Base-by-base conservation (phyloP, 2,113 vertebrate species). In the Rhombomys opimus region DNA sequence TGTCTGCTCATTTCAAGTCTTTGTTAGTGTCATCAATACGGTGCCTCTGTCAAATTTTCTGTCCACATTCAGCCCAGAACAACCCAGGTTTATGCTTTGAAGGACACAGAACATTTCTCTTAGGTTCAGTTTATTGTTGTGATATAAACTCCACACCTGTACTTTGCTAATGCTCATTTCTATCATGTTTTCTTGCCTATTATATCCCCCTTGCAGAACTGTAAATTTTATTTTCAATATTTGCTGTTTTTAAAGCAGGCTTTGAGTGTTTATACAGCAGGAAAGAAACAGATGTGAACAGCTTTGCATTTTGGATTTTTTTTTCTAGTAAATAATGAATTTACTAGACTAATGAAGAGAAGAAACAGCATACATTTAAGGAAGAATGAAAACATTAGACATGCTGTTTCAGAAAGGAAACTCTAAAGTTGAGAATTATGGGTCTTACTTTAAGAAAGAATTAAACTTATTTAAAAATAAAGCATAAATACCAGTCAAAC, bases 211-310 rank as follows among this genome's bases (percentile, higher is more conserved):
- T 81, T 86, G 72, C 0, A 80, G 76, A 85, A 80, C 32, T 93
- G 67, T 46, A 94, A 27, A 25, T 96, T 78, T 52, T 27, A n/a
- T 65, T 95, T 93, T 93, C 15, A 76, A 80, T 72, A 67, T 85
- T 46, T 46, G 46, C 46, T 46, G 46, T 46, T 86, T 92, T 35
- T 90, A 18, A 75, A 73, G 32, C 50, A n/a, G 41, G 18, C 27
- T 88, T 87, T 30, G 72, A 82, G 13, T 61, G 32, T 22, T 54
- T 77, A 27, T 84, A 87, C 27, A 78, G 15, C 95, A 92, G 25
- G 38, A 7, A 82, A 87, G 50, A 93, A 67, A 10, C 5, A 89
- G 85, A 93, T 0, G 12, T 97, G 38, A 61, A 35, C 95, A 81
- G 87, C n/a, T 90, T 84, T 59, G 7, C 52, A 76, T 54, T 91